Conservation (phyloP, 1,140 invertebrate genomes). For the Macrostomum lignano region DNA sequence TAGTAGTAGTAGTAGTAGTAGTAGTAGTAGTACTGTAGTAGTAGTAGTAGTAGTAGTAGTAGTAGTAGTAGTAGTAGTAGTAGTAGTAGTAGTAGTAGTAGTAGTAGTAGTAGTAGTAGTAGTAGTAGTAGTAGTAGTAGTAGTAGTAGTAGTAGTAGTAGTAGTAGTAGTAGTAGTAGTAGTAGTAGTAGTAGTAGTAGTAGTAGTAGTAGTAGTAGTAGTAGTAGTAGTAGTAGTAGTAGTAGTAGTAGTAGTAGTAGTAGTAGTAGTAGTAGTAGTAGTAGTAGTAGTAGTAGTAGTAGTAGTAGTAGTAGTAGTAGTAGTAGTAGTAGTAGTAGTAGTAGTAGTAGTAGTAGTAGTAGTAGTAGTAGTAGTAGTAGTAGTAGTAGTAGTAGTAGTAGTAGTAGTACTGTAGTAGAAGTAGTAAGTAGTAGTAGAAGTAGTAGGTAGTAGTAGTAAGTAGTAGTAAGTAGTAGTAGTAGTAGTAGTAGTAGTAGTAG, state of each 20-base stretch:
- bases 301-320: not conserved
- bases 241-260: conserved; percentile 3
- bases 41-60: too few relatives aligned
- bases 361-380: not conserved
- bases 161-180: conserved; percentile 1
- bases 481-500: conserved; percentile 2
- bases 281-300: conserved; percentile 1
- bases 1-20: too few relatives aligned
- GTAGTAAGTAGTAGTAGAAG: not conserved
- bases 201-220: not conserved
- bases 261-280: not conserved
- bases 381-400: not conserved
- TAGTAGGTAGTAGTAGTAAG: too few relatives aligned
- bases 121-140: too few relatives aligned
- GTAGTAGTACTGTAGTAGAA: not conserved
- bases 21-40: too few relatives aligned
- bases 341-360: conserved; percentile 1
- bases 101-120: too few relatives aligned
- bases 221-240: conserved; percentile 1
- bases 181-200: conserved; percentile 3
- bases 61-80: too few relatives aligned
- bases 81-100: too few relatives aligned
- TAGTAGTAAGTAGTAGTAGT: too few relatives aligned
- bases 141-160: too few relatives aligned
- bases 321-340: conserved; percentile 1